A percentile compares a stretch with the other conserved stretches of the same genome.
Conservation (phyloP, 2,888 invertebrate species). For the Trissolcus brochymenae region DNA sequence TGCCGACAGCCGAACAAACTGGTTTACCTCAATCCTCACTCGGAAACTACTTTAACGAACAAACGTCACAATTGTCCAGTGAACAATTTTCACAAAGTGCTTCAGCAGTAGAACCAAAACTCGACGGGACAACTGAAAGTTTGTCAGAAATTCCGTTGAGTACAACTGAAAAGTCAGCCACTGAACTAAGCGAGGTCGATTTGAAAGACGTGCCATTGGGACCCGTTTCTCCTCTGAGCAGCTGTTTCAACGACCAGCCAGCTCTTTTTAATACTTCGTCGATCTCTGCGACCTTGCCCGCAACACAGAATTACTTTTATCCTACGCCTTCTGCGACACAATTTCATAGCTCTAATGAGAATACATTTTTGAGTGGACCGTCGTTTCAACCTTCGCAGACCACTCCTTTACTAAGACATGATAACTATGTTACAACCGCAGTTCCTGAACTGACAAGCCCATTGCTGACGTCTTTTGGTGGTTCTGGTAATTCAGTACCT, state of each 20-base stretch:
- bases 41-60: not conserved
- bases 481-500: conserved; percentile 56
- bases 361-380: conserved; percentile 33
- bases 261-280: not conserved
- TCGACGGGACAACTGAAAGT: conserved; percentile 4
- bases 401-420: conserved; percentile 17
- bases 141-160: not conserved
- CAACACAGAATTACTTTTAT: conserved; percentile 9
- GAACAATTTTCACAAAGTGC: not conserved
- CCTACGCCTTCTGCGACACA: conserved; percentile 30
- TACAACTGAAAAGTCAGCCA: conserved; percentile 16
- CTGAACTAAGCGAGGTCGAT: conserved; percentile 61
- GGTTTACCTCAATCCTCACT: not conserved
- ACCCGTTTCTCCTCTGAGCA: conserved; percentile 26
- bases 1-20: not conserved
- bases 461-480: conserved; percentile 69
- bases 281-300: not conserved
- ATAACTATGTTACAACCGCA: conserved; percentile 31
- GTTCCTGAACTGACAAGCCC: conserved; percentile 71
- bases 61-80: not conserved
- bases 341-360: conserved; percentile 62
- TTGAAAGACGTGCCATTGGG: conserved; percentile 40
- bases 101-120: not conserved
- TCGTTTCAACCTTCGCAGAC: conserved; percentile 18
- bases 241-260: conserved; percentile 47